phyloP scores from a whole-genome alignment of 2,888 invertebrate genomes.

The Lysandra bellargus region DNA sequence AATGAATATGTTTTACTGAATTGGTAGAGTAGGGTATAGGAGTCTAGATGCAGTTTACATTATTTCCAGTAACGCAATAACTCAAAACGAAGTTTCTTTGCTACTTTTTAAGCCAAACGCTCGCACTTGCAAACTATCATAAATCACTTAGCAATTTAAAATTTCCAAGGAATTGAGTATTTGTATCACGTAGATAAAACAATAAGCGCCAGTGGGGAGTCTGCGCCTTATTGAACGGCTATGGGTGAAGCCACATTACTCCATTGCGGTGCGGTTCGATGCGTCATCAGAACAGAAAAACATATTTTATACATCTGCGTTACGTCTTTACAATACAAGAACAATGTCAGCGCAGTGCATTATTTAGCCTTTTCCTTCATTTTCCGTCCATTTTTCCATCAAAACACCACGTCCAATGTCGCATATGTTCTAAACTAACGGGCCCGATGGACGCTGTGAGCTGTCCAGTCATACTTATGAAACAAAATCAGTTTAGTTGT shows the following conservation, averaged over 20 bases:
- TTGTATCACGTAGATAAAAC: conserved; percentile 19
- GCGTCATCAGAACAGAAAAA: neutral
- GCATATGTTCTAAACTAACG: too few relatives aligned
- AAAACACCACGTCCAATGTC: too few relatives aligned
- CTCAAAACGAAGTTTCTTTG: neutral
- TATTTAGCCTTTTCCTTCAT: too few relatives aligned
- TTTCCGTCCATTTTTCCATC: too few relatives aligned
- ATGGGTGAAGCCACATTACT: neutral
- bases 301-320: too few relatives aligned
- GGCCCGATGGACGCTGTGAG: too few relatives aligned
- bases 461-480: too few relatives aligned
- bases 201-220: conserved; percentile 7
- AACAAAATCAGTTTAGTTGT: too few relatives aligned
- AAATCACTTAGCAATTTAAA: conserved; percentile 7
- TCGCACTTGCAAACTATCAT: neutral
- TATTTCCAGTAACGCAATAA: neutral
- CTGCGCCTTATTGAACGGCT: conserved; percentile 27
- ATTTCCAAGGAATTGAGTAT: neutral
- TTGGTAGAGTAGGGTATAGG: too few relatives aligned
- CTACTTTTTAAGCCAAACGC: neutral
- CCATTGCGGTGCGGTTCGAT: neutral
- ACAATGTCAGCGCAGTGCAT: too few relatives aligned
- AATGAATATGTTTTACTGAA: too few relatives aligned
- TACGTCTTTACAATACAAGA: too few relatives aligned
- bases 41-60: neutral